These are phyloP conservation scores for Microctonus hyperodae DNA, from an alignment of 2,888 invertebrate species.

Conservation along the genomic window DNA sequence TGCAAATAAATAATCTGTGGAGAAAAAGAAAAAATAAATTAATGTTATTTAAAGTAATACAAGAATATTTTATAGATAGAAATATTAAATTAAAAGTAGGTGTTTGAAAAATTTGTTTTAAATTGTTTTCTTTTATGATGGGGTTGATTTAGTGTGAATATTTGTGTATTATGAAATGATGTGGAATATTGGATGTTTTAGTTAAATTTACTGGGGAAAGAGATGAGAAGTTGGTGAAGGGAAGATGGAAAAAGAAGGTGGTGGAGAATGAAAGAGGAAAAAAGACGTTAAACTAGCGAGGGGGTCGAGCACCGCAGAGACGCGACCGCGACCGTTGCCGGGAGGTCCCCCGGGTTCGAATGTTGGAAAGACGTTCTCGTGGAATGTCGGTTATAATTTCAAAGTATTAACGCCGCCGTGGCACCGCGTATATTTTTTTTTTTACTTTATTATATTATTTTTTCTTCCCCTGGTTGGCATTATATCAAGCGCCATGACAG, in stretches of 20 bases:
- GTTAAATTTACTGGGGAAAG: slow-evolving; percentile 6
- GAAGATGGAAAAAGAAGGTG: not conserved
- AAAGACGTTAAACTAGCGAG: slow-evolving; percentile 18
- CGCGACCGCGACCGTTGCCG: slow-evolving; percentile 42
- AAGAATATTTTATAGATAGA: too few relatives aligned
- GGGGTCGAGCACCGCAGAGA: slow-evolving; percentile 34
- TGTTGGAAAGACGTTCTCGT: slow-evolving; percentile 42
- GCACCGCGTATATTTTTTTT: slow-evolving; percentile 23
- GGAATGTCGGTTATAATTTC: slow-evolving; percentile 45
- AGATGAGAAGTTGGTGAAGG: not conserved
- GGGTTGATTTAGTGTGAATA: too few relatives aligned
- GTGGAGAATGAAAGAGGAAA: slow-evolving; percentile 16
- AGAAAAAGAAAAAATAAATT: too few relatives aligned
- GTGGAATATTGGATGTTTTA: slow-evolving; percentile 17
- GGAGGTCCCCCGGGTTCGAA: slow-evolving; percentile 44
- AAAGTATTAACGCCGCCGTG: slow-evolving; percentile 40
- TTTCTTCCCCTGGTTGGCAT: too few relatives aligned
- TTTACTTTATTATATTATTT: slow-evolving; percentile 9
- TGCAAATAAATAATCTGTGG: too few relatives aligned
- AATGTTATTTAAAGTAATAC: too few relatives aligned
- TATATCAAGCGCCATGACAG: slow-evolving; percentile 25
- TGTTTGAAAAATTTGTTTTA: too few relatives aligned
- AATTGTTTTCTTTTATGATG: too few relatives aligned
- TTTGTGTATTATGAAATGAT: not conserved
- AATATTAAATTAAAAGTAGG: too few relatives aligned